Conservation (phyloP, 2,888 invertebrate genomes). For the Drosophila peninsularis region DNA sequence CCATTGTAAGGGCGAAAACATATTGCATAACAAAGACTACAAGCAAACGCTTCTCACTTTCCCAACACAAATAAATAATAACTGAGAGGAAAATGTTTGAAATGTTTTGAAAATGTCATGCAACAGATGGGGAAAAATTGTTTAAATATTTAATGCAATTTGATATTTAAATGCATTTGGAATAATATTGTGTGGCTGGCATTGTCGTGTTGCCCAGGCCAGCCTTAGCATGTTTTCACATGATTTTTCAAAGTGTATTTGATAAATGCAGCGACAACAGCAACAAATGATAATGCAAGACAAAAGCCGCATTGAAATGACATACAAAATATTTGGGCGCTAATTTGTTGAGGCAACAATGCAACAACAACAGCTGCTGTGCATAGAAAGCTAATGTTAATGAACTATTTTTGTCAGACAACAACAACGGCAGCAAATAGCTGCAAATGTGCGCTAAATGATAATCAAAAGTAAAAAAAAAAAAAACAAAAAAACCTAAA, state of each 20-base stretch:
- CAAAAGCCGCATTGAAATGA: constrained; percentile 61
- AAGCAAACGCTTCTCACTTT: constrained; percentile 12
- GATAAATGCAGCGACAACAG: constrained; percentile 32
- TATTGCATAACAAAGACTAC: constrained; percentile 12
- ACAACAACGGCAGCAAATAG: constrained; percentile 45
- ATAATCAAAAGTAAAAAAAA: constrained; percentile 41
- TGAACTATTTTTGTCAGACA: constrained; percentile 62
- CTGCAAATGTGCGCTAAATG: constrained; percentile 62
- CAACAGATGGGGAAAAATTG: constrained; percentile 15
- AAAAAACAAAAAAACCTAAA: constrained; percentile 3
- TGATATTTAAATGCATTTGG: constrained; percentile 59
- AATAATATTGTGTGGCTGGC: constrained; percentile 63
- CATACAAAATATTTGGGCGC: constrained; percentile 69
- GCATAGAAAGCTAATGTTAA: constrained; percentile 73
- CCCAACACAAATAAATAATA: constrained; percentile 23
- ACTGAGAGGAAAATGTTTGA: constrained; percentile 32
- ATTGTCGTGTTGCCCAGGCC: constrained; percentile 69
- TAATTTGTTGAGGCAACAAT: constrained; percentile 57
- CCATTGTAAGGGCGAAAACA: neutral
- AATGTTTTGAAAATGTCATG: constrained; percentile 49
- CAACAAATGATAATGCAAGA: constrained; percentile 47
- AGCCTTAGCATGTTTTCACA: constrained; percentile 46
- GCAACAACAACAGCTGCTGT: constrained; percentile 15
- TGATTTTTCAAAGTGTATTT: constrained; percentile 55
- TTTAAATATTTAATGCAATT: constrained; percentile 50